Conservation (phyloP, 2,888 invertebrate species). For the Hyposoter dolosus region DNA sequence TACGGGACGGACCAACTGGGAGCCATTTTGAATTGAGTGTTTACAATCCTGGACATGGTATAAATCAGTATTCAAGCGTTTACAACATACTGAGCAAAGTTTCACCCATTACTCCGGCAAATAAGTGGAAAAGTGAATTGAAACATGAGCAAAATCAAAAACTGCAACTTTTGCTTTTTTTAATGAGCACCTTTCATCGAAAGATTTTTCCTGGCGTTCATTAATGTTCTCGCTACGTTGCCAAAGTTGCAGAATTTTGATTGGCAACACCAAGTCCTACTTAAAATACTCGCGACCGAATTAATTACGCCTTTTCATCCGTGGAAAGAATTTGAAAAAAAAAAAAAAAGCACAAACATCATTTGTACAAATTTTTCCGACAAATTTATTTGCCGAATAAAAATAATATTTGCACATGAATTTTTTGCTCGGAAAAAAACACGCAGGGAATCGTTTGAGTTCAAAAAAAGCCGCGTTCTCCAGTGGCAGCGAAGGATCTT, state of each 20-base stretch:
- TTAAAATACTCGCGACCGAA: neutral
- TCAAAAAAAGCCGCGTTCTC: conserved; percentile 32
- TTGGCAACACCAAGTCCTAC: neutral
- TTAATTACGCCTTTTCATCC: neutral
- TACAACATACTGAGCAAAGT: neutral
- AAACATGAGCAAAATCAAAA: neutral
- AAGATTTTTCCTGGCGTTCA: neutral
- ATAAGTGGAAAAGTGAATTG: neutral
- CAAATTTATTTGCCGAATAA: neutral
- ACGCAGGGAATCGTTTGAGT: neutral
- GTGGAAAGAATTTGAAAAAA: neutral
- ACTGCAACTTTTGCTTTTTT: neutral
- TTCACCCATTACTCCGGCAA: neutral
- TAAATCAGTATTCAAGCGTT: conserved; percentile 27
- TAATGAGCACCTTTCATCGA: neutral
- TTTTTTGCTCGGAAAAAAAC: neutral
- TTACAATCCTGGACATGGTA: conserved; percentile 12
- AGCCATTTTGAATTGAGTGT: conserved; percentile 11
- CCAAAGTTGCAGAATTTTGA: neutral
- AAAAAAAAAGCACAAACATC: neutral
- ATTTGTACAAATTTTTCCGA: neutral
- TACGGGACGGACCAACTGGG: neutral
- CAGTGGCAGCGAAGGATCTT: neutral
- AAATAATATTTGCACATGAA: neutral
- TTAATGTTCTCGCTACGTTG: neutral